phyloP scores from a whole-genome alignment of 2,888 invertebrate species.

The Lathronympha strigana region DNA sequence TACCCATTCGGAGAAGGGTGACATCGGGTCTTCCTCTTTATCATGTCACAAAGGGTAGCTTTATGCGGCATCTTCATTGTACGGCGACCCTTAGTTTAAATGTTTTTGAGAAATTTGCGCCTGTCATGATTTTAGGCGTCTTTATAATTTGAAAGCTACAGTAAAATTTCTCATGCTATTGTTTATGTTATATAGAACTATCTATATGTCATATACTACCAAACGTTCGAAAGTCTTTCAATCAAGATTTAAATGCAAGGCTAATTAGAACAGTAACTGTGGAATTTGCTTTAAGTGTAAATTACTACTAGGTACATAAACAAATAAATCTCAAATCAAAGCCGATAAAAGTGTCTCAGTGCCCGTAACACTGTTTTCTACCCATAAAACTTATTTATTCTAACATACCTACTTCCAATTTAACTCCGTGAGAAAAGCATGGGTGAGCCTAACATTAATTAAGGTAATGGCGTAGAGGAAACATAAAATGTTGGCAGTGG shows the following conservation, averaged over 20 bases:
- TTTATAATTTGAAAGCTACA: neutral
- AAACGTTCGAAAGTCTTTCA: neutral
- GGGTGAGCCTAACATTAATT: constrained; percentile 74
- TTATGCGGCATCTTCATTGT: constrained; percentile 46
- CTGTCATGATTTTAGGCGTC: constrained; percentile 2
- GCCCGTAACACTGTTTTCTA: constrained; percentile 5
- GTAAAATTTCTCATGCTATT: no score
- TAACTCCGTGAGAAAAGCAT: constrained; percentile 76
- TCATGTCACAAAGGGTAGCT: constrained; percentile 68
- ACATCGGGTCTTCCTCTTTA: constrained; percentile 75
- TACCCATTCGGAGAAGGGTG: constrained; percentile 75
- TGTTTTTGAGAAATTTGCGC: constrained; percentile 1
- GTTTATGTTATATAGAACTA: neutral
- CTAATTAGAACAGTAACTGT: constrained; percentile 1
- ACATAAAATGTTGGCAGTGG: constrained; percentile 74
- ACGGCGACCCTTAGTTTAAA: constrained; percentile 21
- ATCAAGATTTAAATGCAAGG: neutral
- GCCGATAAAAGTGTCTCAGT: constrained; percentile 23
- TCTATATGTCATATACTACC: neutral
- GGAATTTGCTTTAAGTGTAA: neutral
- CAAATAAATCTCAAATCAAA: constrained; percentile 18
- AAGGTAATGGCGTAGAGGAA: constrained; percentile 76
- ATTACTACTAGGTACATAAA: constrained; percentile 5
- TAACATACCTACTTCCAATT: constrained; percentile 53
- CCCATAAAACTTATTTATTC: constrained; percentile 23